Evolutionary conservation across 2,888 invertebrate species (phyloP).

Genomic region (Yponomeuta evonymella): DNA sequence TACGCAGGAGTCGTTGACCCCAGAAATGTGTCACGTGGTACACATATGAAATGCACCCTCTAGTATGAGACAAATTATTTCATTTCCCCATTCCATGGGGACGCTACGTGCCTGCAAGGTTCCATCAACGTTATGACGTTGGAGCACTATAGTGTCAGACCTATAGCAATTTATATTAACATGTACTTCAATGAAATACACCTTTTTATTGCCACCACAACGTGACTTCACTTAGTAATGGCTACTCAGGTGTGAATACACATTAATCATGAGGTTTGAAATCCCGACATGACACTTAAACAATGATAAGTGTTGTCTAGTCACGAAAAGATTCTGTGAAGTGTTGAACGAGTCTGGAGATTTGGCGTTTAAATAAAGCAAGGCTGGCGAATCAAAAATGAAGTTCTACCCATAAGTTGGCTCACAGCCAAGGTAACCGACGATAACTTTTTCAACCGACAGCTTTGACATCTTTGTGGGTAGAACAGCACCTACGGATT

Average conservation of each 20-base stretch:
- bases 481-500: not conserved
- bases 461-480: slow-evolving; percentile 14
- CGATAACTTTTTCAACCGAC: slow-evolving; percentile 13
- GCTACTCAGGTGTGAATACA: not conserved
- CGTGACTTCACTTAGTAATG: slow-evolving; percentile 10
- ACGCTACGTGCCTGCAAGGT: slow-evolving; percentile 61
- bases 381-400: not conserved
- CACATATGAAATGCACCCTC: slow-evolving; percentile 73
- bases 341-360: not conserved
- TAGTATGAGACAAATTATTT: slow-evolving; percentile 70
- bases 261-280: not conserved
- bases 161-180: slow-evolving; percentile 50
- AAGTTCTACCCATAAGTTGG: slow-evolving; percentile 6
- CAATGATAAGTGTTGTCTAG: not conserved
- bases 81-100: slow-evolving; percentile 68
- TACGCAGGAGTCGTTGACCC: slow-evolving; percentile 54
- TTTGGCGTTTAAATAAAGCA: not conserved
- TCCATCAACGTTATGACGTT: slow-evolving; percentile 51
- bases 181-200: slow-evolving; percentile 23
- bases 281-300: not conserved
- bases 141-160: slow-evolving; percentile 30
- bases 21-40: slow-evolving; percentile 27
- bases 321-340: not conserved
- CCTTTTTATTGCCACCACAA: slow-evolving; percentile 6
- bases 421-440: slow-evolving; percentile 7